Evolutionary conservation across 1,140 invertebrate genomes (phyloP), one percentile per base, ranked within the genome.

Genomic region (Cylas formicarius): DNA sequence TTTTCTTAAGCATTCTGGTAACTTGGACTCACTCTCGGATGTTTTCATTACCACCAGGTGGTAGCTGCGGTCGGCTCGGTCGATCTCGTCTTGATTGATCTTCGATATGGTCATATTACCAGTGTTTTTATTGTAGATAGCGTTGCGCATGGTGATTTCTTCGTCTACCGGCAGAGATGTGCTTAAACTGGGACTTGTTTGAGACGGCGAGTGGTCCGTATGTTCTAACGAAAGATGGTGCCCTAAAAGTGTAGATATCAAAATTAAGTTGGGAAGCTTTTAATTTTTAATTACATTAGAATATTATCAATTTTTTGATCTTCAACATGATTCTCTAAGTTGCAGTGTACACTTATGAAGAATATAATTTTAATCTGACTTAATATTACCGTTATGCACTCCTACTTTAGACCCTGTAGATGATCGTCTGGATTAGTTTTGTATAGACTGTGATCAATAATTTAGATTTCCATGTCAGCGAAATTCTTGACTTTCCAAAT

Each of bases 121-220:
- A 2, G 74, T 72, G 47, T 77, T 70, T 2, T 72, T 72, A 48
- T 77, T 73, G 24, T 74, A 67, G 1, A 84, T 73, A 2, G 80
- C 78, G 60, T 85, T 85, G 44, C 74, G 72, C 69, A 84, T 84
- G 3, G 82, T 84, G 42, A 86, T 60, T 63, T 86, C 82, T 67
- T 86, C 83, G 53, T 85, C 82, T 62, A 85, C 70, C 0, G 82
- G 82, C 35, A 85, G 53, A 4, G 81, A 79, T 1, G 74, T 74
- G 35, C 80, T 82, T 20, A 81, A 56, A 32, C 76, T 77, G 2
- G 81, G 80, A 56, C 77, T 81, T 0, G 80, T 73, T 56, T 83
- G 80, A 3, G 80, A 77, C 43, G 77, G 79, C 1, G 77, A 67
- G 21, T 77, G 57, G 29, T 79, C 76, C 22, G 62, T 65, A 55